Conservation (phyloP, 2,113 vertebrate species). For the Osmerus mordax region DNA sequence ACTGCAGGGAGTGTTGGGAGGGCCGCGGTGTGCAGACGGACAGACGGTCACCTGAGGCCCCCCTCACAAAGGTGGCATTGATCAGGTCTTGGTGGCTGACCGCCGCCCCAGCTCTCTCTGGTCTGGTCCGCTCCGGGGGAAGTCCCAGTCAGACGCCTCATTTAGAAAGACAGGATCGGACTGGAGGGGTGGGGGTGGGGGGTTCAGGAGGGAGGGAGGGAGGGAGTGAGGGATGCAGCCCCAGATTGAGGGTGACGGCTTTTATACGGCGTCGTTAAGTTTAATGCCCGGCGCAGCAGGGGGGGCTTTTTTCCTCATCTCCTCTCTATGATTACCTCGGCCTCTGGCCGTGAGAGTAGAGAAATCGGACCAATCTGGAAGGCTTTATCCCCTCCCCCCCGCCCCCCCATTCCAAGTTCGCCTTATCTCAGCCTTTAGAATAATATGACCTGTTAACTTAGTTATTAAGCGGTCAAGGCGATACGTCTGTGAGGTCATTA, state of each 20-base stretch:
- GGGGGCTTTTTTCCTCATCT: slow-evolving; percentile 43
- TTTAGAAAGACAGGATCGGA: slow-evolving; percentile 24
- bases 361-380: slow-evolving; percentile 32
- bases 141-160: slow-evolving; percentile 27
- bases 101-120: slow-evolving; percentile 16
- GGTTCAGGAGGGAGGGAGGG: neutral
- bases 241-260: slow-evolving; percentile 29
- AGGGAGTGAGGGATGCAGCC: slow-evolving; percentile 14
- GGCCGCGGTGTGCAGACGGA: neutral
- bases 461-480: neutral
- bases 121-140: neutral
- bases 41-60: slow-evolving; percentile 55
- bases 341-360: slow-evolving; percentile 31
- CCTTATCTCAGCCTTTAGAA: slow-evolving; percentile 33
- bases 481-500: slow-evolving; percentile 21
- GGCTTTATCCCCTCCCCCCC: slow-evolving; percentile 9
- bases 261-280: slow-evolving; percentile 56
- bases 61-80: slow-evolving; percentile 63
- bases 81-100: slow-evolving; percentile 27
- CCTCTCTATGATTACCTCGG: slow-evolving; percentile 38
- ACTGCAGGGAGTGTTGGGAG: slow-evolving; percentile 29
- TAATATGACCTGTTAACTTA: slow-evolving; percentile 31
- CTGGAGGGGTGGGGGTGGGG: slow-evolving; percentile 21
- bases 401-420: slow-evolving; percentile 12
- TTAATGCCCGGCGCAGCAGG: slow-evolving; percentile 49